Percentiles rank a stretch among this genome's conserved stretches.
These are phyloP conservation scores for Microcebus lehilahytsara DNA, from an alignment of 2,113 vertebrate genomes.

Conservation along the genomic window DNA sequence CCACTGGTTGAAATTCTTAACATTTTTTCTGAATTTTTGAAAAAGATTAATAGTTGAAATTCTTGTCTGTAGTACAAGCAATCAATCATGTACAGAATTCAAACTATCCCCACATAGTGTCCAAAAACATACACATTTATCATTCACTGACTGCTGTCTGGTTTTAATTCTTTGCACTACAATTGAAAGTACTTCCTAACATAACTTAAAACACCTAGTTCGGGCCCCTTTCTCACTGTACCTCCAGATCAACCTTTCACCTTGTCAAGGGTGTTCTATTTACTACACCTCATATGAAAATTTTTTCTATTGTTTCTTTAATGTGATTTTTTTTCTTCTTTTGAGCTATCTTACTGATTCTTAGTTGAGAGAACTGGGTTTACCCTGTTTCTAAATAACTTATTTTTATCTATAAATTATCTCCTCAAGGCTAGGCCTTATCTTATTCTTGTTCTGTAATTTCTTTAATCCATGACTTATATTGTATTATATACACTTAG, in stretches of 20 bases:
- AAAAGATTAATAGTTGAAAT: background rate
- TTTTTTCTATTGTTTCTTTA: background rate
- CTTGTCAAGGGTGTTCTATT: background rate
- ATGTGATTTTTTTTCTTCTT: background rate
- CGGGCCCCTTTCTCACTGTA: background rate
- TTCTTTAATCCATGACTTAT: background rate
- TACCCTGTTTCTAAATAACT: background rate
- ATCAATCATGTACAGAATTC: background rate
- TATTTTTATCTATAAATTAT: background rate
- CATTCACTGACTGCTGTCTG: background rate
- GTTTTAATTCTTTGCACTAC: background rate
- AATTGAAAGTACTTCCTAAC: background rate
- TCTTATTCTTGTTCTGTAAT: background rate
- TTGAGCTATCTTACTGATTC: background rate
- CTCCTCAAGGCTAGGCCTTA: background rate
- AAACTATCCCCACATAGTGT: background rate
- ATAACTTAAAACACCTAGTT: background rate
- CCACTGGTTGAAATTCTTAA: background rate
- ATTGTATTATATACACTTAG: background rate
- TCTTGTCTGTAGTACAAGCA: background rate
- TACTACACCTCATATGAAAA: fast-evolving
- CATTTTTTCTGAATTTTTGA: background rate
- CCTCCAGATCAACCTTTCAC: background rate
- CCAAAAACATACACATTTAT: background rate
- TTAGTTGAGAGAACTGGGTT: background rate